These are phyloP conservation scores for Ambastaia sidthimunki DNA, from an alignment of 2,797 vertebrate genomes.

Conservation along the genomic window DNA sequence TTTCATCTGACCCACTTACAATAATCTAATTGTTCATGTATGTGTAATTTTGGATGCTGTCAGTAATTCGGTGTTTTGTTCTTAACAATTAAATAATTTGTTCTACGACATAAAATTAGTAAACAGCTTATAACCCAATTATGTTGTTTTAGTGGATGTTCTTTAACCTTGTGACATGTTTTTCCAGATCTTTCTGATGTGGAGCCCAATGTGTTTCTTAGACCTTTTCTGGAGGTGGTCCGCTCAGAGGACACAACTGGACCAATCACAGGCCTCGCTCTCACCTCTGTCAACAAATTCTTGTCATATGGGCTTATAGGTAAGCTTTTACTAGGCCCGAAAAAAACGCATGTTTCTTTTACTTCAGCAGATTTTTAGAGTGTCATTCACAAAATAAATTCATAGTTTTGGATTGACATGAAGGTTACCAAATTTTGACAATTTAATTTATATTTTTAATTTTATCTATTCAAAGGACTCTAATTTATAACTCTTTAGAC, in stretches of 20 bases:
- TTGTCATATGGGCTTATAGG: conserved; percentile 95
- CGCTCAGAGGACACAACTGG: conserved; percentile 99
- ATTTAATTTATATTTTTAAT: neutral
- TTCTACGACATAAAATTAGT: neutral
- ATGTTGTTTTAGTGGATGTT: neutral
- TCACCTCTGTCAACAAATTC: conserved; percentile 99
- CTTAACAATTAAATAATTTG: conserved; percentile 19
- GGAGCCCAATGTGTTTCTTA: conserved; percentile 94
- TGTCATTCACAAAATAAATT: neutral
- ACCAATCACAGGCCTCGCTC: conserved; percentile 95
- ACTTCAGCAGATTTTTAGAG: no score
- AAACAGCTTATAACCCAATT: conserved; percentile 4
- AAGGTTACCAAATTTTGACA: neutral
- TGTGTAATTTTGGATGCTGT: neutral
- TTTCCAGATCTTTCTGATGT: conserved; percentile 88
- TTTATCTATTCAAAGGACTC: neutral
- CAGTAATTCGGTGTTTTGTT: neutral
- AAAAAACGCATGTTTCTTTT: neutral
- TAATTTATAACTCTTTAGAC: neutral
- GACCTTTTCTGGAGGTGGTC: conserved; percentile 97
- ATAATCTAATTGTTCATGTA: conserved; percentile 6
- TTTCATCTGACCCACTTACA: neutral
- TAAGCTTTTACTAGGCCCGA: conserved; percentile 66
- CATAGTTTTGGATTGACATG: neutral
- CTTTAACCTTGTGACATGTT: conserved; percentile 34